Percentiles rank a stretch among this genome's conserved stretches.
Conservation (phyloP, 2,888 invertebrate species). For the Sinopyrophorus schimmeli region DNA sequence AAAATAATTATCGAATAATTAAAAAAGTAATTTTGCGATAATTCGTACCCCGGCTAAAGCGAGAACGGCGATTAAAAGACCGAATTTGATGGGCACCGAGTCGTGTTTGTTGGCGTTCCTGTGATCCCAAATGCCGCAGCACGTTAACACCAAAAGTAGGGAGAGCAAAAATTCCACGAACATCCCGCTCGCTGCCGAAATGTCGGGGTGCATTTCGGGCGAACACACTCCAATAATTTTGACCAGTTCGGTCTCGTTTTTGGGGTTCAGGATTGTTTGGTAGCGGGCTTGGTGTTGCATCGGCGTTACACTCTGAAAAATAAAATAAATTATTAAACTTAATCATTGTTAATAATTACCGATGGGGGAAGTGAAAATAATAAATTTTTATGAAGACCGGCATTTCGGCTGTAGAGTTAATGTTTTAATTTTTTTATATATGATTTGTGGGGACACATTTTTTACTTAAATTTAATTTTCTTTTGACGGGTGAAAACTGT, state of each 20-base stretch:
- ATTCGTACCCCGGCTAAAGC: conserved; percentile 67
- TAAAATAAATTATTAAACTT: too few relatives aligned
- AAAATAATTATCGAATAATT: background rate
- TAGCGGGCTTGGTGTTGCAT: conserved; percentile 4
- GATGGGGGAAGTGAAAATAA: background rate
- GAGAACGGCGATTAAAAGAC: conserved; percentile 66
- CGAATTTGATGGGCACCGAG: conserved; percentile 68
- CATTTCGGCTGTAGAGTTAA: too few relatives aligned
- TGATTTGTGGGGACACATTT: too few relatives aligned
- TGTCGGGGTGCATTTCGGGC: conserved; percentile 38
- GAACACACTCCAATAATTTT: conserved; percentile 43
- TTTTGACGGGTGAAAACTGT: too few relatives aligned
- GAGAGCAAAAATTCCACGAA: conserved; percentile 69
- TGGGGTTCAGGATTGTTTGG: background rate
- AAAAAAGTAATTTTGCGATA: too few relatives aligned
- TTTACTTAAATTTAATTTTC: too few relatives aligned
- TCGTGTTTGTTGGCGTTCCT: conserved; percentile 68
- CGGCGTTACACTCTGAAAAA: conserved; percentile 43
- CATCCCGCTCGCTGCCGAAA: conserved; percentile 59
- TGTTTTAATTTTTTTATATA: too few relatives aligned
- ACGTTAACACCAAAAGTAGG: conserved; percentile 65
- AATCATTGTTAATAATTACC: too few relatives aligned
- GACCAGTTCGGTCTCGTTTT: conserved; percentile 10
- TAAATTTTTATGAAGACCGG: too few relatives aligned
- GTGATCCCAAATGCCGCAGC: conserved; percentile 74